A percentile compares a stretch with the other conserved stretches of the same genome.
Conservation (phyloP, 2,797 vertebrate species). For the Sphenopsis melanotis region DNA sequence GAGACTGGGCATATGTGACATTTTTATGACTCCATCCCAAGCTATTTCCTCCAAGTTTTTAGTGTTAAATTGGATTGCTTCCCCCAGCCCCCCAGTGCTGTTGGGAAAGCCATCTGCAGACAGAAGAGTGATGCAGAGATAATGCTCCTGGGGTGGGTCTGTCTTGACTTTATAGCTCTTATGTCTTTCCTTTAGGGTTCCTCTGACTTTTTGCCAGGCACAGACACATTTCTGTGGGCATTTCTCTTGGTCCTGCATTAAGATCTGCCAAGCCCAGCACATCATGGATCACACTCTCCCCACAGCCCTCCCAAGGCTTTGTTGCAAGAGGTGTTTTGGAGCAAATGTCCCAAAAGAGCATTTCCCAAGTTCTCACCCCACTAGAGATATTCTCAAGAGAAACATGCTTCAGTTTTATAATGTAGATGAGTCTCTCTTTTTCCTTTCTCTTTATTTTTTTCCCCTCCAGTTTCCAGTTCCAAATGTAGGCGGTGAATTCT, state of each 20-base stretch:
- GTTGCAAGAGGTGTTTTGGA: background rate
- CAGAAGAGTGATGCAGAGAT: background rate
- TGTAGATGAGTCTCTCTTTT: constrained; percentile 41
- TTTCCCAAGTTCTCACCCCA: constrained; percentile 33
- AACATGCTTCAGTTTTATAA: constrained; percentile 50
- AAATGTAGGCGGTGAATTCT: constrained; percentile 35
- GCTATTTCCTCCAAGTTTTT: constrained; percentile 38
- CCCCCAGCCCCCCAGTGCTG: accelerated
- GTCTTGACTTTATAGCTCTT: background rate
- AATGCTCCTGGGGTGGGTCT: background rate
- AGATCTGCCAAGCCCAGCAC: background rate
- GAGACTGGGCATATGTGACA: background rate
- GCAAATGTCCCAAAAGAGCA: constrained; percentile 40
- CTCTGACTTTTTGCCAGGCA: background rate
- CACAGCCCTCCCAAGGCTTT: background rate
- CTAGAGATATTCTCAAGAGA: constrained; percentile 40
- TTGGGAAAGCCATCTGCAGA: constrained; percentile 5
- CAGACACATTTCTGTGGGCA: background rate
- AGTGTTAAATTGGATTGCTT: constrained; percentile 10
- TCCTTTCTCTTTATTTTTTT: background rate
- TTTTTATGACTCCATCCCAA: constrained; percentile 44
- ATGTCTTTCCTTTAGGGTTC: background rate
- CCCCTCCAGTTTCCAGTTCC: background rate
- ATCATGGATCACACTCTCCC: background rate
- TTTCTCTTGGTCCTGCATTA: background rate